Conservation (phyloP, 2,113 vertebrate species). For the Aspidoscelis tigris region DNA sequence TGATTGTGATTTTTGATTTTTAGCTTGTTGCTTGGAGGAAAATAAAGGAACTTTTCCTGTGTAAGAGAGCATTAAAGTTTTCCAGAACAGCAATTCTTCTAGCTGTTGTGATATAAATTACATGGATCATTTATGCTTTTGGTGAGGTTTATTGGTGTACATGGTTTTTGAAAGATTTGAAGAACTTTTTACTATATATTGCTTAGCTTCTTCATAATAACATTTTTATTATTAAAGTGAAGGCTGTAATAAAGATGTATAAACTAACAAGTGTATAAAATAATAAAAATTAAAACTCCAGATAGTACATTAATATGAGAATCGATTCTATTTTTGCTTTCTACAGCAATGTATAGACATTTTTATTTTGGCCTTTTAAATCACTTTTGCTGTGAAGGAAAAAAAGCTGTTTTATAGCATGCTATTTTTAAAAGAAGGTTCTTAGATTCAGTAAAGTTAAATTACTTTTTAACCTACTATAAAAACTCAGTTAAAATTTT, state of each 20-base stretch:
- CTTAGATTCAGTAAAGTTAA: too few species aligned
- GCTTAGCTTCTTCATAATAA: background rate
- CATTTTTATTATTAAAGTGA: background rate
- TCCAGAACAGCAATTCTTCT: background rate
- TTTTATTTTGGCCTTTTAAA: too few species aligned
- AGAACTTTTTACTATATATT: background rate
- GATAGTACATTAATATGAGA: too few species aligned
- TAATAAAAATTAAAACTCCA: background rate
- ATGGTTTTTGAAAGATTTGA: background rate
- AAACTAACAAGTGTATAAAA: background rate
- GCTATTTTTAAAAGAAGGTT: too few species aligned
- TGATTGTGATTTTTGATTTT: conserved; percentile 31
- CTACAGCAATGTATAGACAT: too few species aligned
- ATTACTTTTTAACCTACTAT: too few species aligned
- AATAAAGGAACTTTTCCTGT: background rate
- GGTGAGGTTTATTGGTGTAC: background rate
- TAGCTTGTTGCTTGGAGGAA: background rate
- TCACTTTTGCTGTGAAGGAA: too few species aligned
- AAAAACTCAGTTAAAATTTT: too few species aligned
- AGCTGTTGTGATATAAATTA: too few species aligned
- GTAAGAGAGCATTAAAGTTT: background rate
- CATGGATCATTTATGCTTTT: background rate
- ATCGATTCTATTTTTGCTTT: too few species aligned
- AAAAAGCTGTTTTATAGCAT: too few species aligned
- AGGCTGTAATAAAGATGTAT: background rate